Percentiles rank a stretch among this genome's conserved stretches.
phyloP scores from a whole-genome alignment of 64 coral and sea anemone species.

The Acropora tenuis region DNA sequence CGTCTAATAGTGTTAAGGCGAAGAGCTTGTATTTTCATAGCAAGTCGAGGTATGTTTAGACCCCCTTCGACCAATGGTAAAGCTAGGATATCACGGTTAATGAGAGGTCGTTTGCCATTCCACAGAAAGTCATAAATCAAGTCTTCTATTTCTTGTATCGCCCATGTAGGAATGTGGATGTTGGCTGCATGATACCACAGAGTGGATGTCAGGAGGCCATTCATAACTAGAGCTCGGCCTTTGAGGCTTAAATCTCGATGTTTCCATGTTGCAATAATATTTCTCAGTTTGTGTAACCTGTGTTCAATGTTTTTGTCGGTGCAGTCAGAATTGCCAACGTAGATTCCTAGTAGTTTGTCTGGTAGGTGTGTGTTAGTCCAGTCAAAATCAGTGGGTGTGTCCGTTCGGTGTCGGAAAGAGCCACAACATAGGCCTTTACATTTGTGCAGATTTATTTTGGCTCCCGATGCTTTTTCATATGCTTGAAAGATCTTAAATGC shows the following conservation, averaged over 20 bases:
- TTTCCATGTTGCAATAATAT: background rate
- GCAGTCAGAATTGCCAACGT: background rate
- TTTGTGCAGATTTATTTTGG: slow-evolving; percentile 34
- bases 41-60: slow-evolving; percentile 6
- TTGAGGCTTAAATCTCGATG: background rate
- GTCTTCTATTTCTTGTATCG: background rate
- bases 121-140: slow-evolving; percentile 39
- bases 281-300: background rate
- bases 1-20: background rate
- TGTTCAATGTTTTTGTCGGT: background rate
- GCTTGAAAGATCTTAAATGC: background rate
- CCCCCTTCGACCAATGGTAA: background rate
- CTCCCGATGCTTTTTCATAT: slow-evolving; percentile 51
- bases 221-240: slow-evolving; percentile 1
- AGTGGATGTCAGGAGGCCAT: slow-evolving; percentile 13
- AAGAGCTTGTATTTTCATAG: background rate
- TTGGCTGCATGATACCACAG: slow-evolving; percentile 30
- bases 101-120: background rate
- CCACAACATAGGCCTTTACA: slow-evolving; percentile 11
- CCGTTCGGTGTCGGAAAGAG: background rate
- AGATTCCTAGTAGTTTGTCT: background rate
- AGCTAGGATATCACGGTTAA: background rate
- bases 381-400: background rate
- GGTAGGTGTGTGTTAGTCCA: background rate
- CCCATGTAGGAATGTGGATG: background rate